Conservation (phyloP, 1,140 invertebrate species). For the Agrilus planipennis region DNA sequence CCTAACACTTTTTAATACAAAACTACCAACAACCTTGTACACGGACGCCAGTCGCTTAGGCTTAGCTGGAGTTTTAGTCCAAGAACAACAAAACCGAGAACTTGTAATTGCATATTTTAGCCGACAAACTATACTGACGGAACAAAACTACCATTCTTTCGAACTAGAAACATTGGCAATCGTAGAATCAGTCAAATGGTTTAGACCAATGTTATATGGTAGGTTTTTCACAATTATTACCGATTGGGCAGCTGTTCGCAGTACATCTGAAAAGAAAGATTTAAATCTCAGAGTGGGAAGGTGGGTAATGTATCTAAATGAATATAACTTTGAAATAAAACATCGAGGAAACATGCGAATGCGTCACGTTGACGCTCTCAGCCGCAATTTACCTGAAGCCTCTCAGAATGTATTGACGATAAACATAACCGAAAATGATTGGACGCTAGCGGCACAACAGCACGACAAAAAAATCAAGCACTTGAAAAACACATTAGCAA, state of each 20-base stretch:
- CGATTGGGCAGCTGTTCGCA: slow-evolving; percentile 17
- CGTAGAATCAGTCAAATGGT: slow-evolving; percentile 35
- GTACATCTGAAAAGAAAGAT: slow-evolving; percentile 26
- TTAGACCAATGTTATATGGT: slow-evolving; percentile 32
- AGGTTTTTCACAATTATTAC: slow-evolving; percentile 34
- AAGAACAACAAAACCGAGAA: too few relatives aligned
- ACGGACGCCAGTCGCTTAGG: too few relatives aligned
- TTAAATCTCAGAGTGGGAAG: slow-evolving; percentile 26
- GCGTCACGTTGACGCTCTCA: slow-evolving; percentile 15
- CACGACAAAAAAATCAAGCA: too few relatives aligned
- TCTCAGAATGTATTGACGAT: too few relatives aligned
- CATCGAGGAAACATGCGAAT: slow-evolving; percentile 18
- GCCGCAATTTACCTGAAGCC: slow-evolving; percentile 9
- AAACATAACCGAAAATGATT: too few relatives aligned
- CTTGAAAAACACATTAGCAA: too few relatives aligned
- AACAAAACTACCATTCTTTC: slow-evolving; percentile 32
- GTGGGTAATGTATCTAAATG: slow-evolving; percentile 28
- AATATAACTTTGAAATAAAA: slow-evolving; percentile 24
- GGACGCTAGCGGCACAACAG: too few relatives aligned
- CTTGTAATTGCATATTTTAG: slow-evolving; percentile 28
- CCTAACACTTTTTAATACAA: too few relatives aligned
- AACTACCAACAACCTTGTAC: too few relatives aligned
- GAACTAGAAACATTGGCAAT: slow-evolving; percentile 38
- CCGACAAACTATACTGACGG: slow-evolving; percentile 23
- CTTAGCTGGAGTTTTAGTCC: too few relatives aligned